These are phyloP conservation scores for Oxyura jamaicensis DNA, from an alignment of 2,113 vertebrate genomes.

Conservation along the genomic window DNA sequence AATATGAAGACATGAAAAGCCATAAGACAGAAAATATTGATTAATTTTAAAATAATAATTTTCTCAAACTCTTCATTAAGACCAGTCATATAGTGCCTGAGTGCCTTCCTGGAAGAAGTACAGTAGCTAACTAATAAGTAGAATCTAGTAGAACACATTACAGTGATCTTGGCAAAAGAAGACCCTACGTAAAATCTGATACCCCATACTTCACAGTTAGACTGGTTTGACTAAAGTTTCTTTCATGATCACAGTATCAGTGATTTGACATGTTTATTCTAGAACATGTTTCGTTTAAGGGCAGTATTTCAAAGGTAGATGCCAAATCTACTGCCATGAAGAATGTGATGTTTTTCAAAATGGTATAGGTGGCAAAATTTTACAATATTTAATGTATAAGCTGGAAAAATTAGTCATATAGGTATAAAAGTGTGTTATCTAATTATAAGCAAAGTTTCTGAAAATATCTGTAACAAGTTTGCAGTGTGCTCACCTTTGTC, in stretches of 20 bases:
- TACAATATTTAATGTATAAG: neutral
- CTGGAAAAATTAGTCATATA: neutral
- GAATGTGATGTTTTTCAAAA: rapidly evolving
- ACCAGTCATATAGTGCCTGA: neutral
- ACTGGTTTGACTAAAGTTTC: neutral
- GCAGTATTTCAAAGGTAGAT: neutral
- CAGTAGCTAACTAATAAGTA: neutral
- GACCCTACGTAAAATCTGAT: neutral
- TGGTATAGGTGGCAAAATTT: neutral
- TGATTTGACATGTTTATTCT: neutral
- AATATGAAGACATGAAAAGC: neutral
- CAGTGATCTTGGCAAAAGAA: neutral
- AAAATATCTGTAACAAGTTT: neutral
- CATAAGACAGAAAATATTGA: neutral
- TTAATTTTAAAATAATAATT: neutral
- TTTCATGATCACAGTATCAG: neutral
- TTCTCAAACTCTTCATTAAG: neutral
- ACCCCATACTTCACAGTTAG: neutral
- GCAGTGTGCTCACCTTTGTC: neutral
- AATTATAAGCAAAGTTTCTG: neutral
- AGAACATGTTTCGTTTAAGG: neutral
- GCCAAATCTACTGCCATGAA: neutral
- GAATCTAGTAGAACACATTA: neutral
- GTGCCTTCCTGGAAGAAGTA: neutral
- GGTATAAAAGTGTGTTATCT: neutral